A percentile compares a stretch with the other conserved stretches of the same genome.
These are phyloP conservation scores for Hystrix cristata DNA, from an alignment of 2,113 vertebrate species.

Conservation along the genomic window DNA sequence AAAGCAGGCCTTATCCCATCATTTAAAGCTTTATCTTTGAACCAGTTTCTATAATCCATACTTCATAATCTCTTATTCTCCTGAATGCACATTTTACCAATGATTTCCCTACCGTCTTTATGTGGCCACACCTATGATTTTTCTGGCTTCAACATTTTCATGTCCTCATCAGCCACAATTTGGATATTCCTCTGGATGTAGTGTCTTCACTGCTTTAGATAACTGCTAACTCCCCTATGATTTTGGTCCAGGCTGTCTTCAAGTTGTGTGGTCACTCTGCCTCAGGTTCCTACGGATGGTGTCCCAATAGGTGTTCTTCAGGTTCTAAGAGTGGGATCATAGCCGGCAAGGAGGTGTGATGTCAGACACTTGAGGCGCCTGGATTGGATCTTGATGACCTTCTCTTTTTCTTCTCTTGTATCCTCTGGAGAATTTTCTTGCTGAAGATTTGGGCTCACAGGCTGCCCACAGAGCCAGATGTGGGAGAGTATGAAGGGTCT, in stretches of 20 bases:
- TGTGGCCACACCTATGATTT: not conserved
- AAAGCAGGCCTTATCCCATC: not conserved
- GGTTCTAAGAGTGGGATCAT: conserved; percentile 2
- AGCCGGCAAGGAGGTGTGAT: not conserved
- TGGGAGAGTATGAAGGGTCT: no score
- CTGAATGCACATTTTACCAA: conserved; percentile 25
- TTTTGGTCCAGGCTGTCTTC: not conserved
- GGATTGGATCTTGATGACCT: not conserved
- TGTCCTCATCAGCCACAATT: not conserved
- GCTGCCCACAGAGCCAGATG: no score
- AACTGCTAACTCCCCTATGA: not conserved
- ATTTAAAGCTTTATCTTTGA: not conserved
- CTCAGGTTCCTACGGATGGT: not conserved
- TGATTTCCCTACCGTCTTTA: not conserved
- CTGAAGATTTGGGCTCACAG: no score
- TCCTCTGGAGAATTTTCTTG: no score
- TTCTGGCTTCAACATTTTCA: not conserved
- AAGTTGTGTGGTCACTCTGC: not conserved
- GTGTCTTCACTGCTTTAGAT: not conserved
- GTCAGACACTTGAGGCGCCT: not conserved
- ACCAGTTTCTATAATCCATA: no score
- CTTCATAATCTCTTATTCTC: conserved; percentile 5
- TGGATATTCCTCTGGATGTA: not conserved
- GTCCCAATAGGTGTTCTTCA: not conserved
- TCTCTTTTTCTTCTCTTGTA: not conserved